Evolutionary conservation across 2,888 invertebrate genomes (phyloP).

Genomic region (Limnephilus marmoratus): DNA sequence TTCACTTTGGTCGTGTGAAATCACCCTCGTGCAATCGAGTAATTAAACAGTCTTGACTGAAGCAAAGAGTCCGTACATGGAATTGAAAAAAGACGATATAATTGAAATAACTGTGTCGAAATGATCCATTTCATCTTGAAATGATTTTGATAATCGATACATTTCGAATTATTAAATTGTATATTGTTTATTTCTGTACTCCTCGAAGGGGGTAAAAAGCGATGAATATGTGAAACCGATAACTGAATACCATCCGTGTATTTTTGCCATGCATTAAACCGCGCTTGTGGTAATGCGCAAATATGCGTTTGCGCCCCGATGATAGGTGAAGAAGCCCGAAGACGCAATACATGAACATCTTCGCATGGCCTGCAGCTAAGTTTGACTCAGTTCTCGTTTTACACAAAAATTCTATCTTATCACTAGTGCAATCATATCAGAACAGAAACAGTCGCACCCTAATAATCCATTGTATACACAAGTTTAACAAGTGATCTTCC

Average conservation of each 20-base stretch:
- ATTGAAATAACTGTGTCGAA: neutral
- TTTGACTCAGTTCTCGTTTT: no score
- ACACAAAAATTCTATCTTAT: neutral
- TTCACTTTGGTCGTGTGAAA: neutral
- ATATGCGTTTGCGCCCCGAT: no score
- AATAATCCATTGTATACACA: neutral
- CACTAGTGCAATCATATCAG: neutral
- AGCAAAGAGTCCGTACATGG: neutral
- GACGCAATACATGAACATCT: no score
- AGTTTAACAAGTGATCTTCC: neutral
- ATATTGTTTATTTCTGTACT: no score
- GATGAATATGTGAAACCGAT: no score
- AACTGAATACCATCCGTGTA: no score
- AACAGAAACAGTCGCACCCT: neutral
- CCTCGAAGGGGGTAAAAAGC: no score
- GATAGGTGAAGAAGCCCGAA: no score
- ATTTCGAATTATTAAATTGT: no score
- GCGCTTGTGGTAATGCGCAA: no score
- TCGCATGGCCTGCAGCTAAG: no score
- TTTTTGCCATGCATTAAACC: no score
- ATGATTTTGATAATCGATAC: neutral
- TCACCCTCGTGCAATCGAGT: neutral
- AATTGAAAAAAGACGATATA: neutral
- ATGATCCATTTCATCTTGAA: neutral
- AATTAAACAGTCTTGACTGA: neutral